Conservation (phyloP, 2,888 invertebrate genomes). For the Chorisops tibialis region DNA sequence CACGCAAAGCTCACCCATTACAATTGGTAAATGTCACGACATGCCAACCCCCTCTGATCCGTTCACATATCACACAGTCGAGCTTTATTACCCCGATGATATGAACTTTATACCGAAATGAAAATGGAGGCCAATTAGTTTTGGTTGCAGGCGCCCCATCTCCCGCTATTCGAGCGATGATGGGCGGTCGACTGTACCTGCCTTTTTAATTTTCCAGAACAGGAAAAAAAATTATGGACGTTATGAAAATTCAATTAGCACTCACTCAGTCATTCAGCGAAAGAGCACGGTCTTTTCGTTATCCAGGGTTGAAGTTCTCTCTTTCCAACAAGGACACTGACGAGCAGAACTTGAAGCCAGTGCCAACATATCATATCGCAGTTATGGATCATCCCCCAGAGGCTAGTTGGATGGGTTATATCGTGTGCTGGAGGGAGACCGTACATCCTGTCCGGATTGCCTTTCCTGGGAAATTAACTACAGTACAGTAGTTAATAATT, state of each 20-base stretch:
- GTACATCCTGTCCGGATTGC: no score
- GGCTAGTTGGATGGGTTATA: not conserved
- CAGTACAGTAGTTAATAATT: not conserved
- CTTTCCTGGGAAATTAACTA: no score
- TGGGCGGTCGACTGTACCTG: no score
- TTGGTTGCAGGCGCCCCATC: not conserved
- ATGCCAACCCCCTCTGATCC: not conserved
- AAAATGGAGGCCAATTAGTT: conserved; percentile 31
- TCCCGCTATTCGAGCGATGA: not conserved
- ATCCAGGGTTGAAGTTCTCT: not conserved
- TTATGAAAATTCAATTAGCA: conserved; percentile 33
- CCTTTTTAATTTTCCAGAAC: not conserved
- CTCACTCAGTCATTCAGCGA: conserved; percentile 22
- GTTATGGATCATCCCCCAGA: conserved; percentile 5
- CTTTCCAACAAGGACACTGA: not conserved
- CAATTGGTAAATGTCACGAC: conserved; percentile 32
- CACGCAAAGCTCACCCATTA: conserved; percentile 22
- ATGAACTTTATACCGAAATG: conserved; percentile 27
- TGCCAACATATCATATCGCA: conserved; percentile 6
- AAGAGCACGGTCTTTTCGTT: not conserved
- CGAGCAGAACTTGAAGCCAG: not conserved
- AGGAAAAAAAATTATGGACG: conserved; percentile 15
- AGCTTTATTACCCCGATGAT: conserved; percentile 2
- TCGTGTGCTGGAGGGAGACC: no score
- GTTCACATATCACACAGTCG: not conserved